These are phyloP conservation scores for Branchinecta lynchi DNA, from an alignment of 1,140 invertebrate genomes.

Conservation along the genomic window DNA sequence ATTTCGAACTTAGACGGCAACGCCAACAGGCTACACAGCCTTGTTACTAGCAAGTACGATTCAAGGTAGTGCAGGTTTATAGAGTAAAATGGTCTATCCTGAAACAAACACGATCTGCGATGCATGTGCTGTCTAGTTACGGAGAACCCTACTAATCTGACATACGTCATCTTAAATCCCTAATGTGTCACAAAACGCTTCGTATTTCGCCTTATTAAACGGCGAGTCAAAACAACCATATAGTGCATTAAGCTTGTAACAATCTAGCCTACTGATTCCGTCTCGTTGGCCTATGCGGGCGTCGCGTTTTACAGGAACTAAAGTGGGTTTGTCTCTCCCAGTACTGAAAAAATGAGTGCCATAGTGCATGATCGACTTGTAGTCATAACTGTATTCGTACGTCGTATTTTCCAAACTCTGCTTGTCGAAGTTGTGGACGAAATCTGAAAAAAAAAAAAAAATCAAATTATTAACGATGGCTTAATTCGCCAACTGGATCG, in stretches of 20 bases:
- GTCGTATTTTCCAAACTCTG: conserved; percentile 43
- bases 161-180: conserved; percentile 31
- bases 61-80: too few species aligned
- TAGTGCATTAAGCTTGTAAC: conserved; percentile 50
- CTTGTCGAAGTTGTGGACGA: conserved; percentile 43
- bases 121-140: too few species aligned
- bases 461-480: background rate
- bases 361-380: conserved; percentile 56
- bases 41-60: too few species aligned
- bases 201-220: conserved; percentile 40
- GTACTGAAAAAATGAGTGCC: conserved; percentile 41
- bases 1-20: too few species aligned
- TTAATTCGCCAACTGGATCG: too few species aligned
- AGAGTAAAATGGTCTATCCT: too few species aligned
- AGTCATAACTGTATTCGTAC: conserved; percentile 49
- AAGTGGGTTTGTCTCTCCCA: conserved; percentile 39
- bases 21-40: too few species aligned
- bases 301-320: conserved; percentile 39
- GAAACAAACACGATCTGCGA: too few species aligned
- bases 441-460: conserved; percentile 34
- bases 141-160: too few species aligned
- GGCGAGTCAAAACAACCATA: conserved; percentile 44
- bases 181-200: conserved; percentile 41
- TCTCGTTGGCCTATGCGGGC: conserved; percentile 41
- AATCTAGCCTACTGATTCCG: conserved; percentile 46